Evolutionary conservation across 2,797 vertebrate genomes (phyloP), one percentile per base, ranked within the genome.

Genomic region (Onychomys leucogaster): DNA sequence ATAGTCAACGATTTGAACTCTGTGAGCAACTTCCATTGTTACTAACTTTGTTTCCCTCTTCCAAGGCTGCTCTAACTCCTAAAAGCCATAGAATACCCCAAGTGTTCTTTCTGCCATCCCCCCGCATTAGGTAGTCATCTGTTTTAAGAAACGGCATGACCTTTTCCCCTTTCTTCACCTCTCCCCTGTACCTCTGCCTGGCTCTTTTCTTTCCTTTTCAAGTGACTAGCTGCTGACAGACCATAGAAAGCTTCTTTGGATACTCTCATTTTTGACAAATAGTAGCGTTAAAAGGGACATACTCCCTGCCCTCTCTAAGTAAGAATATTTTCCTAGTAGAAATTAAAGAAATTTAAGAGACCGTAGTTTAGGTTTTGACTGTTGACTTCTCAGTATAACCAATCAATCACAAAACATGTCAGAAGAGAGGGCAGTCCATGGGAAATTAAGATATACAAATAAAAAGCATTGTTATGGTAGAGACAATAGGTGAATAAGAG

Each of bases 301-400:
- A 14, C 8, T 8, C 14, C 7, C 29, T 59, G 55, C 49, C 17
- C 0, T 17, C n/a, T 23, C 4, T 89, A 55, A 81, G 55, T 41
- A 92, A 41, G 32, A 75, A 69, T 49, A 90, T 43, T 87, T 65
- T 13, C 17, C 32, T 85, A 49, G 34, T 65, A 75, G 87, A 41
- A 71, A 83, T 46, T 49, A 83, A 90, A 91, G 41, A 37, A 87
- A 87, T 61, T 46, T 78, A 82, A 94, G 46, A 91, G 34, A 41
- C 34, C 34, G 59, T 61, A 0, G 9, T 52, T 89, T 2, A 43
- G 6, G n/a, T 78, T 96, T 95, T 83, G 27, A 75, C 46, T 17
- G 2, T 90, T 81, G 63, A 76, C 32, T 81, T 85, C 6, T 78
- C 32, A 55, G 23, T 78, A 52, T 80, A 76, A 41, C 32, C 83